Evolutionary conservation across 1,140 invertebrate species (phyloP).

Genomic region (Palaemon carinicauda): DNA sequence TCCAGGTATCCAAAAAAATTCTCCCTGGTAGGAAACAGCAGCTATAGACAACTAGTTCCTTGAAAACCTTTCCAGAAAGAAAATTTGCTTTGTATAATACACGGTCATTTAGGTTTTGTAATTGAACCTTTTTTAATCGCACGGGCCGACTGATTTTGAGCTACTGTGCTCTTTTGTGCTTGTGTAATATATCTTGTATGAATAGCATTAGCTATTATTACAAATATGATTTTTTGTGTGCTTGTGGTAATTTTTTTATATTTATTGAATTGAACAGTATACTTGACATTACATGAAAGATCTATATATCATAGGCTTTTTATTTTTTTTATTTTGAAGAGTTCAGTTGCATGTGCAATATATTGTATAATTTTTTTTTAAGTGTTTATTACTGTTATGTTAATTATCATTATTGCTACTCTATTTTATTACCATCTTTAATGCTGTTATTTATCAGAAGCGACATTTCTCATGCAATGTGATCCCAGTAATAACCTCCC

Average conservation of each 20-base stretch:
- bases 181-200: slow-evolving; percentile 49
- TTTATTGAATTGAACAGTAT: slow-evolving; percentile 14
- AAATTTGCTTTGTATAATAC: slow-evolving; percentile 52
- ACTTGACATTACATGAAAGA: slow-evolving; percentile 35
- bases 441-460: slow-evolving; percentile 18
- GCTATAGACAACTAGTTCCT: slow-evolving; percentile 43
- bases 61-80: background rate
- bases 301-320: slow-evolving; percentile 38
- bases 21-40: slow-evolving; percentile 40
- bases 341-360: slow-evolving; percentile 40
- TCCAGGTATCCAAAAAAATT: slow-evolving; percentile 33
- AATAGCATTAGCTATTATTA: slow-evolving; percentile 36
- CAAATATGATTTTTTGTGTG: slow-evolving; percentile 12
- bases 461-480: slow-evolving; percentile 31
- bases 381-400: background rate
- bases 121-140: slow-evolving; percentile 45
- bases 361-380: slow-evolving; percentile 34
- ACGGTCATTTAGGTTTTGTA: slow-evolving; percentile 49
- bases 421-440: too few relatives aligned
- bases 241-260: slow-evolving; percentile 33
- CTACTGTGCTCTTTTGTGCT: slow-evolving; percentile 50
- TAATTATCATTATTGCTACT: too few relatives aligned
- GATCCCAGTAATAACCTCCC: slow-evolving; percentile 19
- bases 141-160: slow-evolving; percentile 43
- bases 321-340: slow-evolving; percentile 9